phyloP scores from a whole-genome alignment of 2,113 vertebrate species.

The Cryptotis parvus region DNA sequence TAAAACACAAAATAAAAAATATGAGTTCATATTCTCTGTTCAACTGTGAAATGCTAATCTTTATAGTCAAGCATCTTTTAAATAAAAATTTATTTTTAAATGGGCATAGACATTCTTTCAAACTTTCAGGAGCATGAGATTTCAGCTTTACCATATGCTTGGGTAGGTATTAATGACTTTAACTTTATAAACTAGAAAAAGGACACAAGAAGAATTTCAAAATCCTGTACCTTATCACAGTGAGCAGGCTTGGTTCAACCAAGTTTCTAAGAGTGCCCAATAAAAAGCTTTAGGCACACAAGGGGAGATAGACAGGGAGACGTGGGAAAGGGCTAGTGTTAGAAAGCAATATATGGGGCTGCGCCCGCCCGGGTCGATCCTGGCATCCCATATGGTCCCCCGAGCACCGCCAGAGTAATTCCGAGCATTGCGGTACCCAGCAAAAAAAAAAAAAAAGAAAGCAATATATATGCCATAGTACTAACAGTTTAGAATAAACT shows the following conservation, averaged over 20 bases:
- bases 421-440: too few species aligned
- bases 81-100: constrained; percentile 6
- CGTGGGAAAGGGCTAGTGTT: background rate
- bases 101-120: constrained; percentile 49
- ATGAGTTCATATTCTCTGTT: constrained; percentile 48
- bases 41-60: constrained; percentile 57
- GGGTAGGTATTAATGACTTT: background rate
- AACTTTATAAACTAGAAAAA: constrained; percentile 17
- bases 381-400: too few species aligned
- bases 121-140: background rate
- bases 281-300: background rate
- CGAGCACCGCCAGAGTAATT: too few species aligned
- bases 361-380: too few species aligned
- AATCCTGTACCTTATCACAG: background rate
- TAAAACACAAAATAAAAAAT: constrained; percentile 53
- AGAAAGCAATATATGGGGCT: too few species aligned
- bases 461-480: too few species aligned
- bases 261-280: too few species aligned
- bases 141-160: constrained; percentile 17
- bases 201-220: background rate
- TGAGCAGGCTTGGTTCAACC: too few species aligned
- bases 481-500: too few species aligned
- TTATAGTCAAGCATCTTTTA: constrained; percentile 39
- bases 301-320: background rate
- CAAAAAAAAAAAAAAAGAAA: too few species aligned